Base-by-base conservation (phyloP, 2,888 invertebrate species). In the Tachina grossa region DNA sequence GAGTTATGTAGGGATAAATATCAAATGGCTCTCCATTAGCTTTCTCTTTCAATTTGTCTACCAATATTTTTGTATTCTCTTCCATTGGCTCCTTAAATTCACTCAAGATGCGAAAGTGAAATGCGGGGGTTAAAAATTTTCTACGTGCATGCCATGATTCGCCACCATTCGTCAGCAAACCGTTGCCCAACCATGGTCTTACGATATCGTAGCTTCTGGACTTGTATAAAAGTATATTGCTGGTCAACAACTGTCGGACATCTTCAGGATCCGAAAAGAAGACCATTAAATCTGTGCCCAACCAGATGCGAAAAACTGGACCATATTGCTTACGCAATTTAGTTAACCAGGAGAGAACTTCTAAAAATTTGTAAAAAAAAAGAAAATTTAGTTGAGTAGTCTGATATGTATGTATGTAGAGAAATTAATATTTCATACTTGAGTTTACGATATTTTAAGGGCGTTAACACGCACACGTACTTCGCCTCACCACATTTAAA, bases 71-170 rank as follows among this genome's bases (percentile, higher is more conserved):
- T 19, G 94, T 93, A 87, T 96, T 95, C 84, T 94, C 94, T 88
- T 96, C 95, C 92, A 97, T 96, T 0, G 96, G 94, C 1, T 95
- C 95, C 63, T 96, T 92, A 91, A 96, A 97, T 88, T 95, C 94
- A 89, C 96, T 95, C 51, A 97, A 92, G 81, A 96, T 96, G 88
- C 95, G 95, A 91, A 96, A 97, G 91, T 97, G 97, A 91, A 97
- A 97, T 0, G 96, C 95, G 0, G 96, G 96, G 0, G 97, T 97
- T 72, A 97, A 90, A 83, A 97, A 93, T 91, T 96, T 96, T 66
- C 97, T 93, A n/a, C 95, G 94, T 0, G 92, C 92, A 88, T 94
- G 94, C 97, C 97, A 97, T 91, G 94, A 94, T 16, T 92, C 90
- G 19, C 92, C 92, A 11, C 90, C 89, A 85, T 89, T 92, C 2